These are phyloP conservation scores for Meta bourneti DNA, from an alignment of 2,888 invertebrate genomes.

Conservation along the genomic window DNA sequence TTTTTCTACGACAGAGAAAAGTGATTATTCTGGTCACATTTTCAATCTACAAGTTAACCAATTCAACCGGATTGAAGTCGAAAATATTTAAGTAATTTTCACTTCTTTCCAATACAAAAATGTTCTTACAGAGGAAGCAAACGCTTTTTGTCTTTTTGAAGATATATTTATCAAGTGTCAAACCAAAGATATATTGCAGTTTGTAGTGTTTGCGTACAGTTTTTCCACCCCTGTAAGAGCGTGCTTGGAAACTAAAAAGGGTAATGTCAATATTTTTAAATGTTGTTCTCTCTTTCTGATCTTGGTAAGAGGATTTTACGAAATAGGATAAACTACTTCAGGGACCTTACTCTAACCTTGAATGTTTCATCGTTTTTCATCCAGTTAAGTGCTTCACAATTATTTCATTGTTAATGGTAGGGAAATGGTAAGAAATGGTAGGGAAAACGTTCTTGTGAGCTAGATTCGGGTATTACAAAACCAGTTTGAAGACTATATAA, in stretches of 20 bases:
- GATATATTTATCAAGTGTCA: not conserved
- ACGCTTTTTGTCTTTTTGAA: not conserved
- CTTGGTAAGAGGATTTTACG: not conserved
- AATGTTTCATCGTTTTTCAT: not conserved
- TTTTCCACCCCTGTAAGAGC: not conserved
- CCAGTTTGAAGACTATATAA: no score
- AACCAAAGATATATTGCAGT: not conserved
- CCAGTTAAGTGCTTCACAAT: not conserved
- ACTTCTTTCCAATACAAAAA: not conserved
- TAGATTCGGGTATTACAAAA: no score
- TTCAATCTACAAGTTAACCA: no score
- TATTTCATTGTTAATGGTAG: not conserved
- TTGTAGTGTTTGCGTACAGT: not conserved
- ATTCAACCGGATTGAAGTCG: no score
- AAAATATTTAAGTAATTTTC: not conserved
- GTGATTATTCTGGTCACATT: no score
- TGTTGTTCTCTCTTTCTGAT: not conserved
- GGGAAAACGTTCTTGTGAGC: no score
- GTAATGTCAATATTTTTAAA: not conserved
- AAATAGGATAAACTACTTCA: not conserved
- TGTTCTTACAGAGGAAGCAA: not conserved
- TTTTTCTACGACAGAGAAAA: no score
- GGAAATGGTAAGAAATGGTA: no score
- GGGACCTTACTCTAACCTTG: not conserved
- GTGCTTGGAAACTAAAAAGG: not conserved